Conservation (phyloP, 1,140 invertebrate genomes). For the Rhyacophila brunnea region DNA sequence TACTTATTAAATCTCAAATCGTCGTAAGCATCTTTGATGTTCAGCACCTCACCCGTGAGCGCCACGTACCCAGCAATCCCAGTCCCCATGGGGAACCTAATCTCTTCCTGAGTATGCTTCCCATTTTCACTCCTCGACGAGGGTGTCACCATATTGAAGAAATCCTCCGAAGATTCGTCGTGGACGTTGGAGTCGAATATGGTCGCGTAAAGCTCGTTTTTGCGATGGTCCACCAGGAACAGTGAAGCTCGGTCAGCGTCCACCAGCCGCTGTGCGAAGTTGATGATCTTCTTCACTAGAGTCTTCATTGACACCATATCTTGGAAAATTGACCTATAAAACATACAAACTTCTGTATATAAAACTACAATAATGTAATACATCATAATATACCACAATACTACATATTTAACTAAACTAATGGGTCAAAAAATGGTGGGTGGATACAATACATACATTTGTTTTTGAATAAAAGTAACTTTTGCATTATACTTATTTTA, state of each 20-base stretch:
- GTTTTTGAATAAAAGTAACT: too few species aligned
- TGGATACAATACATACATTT: too few species aligned
- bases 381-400: too few species aligned
- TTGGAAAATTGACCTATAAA: conserved; percentile 67
- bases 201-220: conserved; percentile 74
- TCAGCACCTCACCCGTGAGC: conserved; percentile 71
- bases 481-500: too few species aligned
- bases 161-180: conserved; percentile 10
- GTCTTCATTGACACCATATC: conserved; percentile 83
- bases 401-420: too few species aligned
- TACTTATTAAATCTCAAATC: conserved; percentile 76
- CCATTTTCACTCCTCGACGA: conserved; percentile 1
- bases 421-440: too few species aligned
- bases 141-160: not conserved
- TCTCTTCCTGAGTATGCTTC: conserved; percentile 40
- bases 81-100: conserved; percentile 57
- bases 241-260: conserved; percentile 78
- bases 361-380: conserved; percentile 13
- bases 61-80: conserved; percentile 71
- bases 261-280: conserved; percentile 76
- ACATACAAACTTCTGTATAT: not conserved
- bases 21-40: conserved; percentile 76
- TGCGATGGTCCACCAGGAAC: conserved; percentile 71
- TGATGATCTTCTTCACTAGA: conserved; percentile 81
- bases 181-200: conserved; percentile 66